Evolutionary conservation across 2,888 invertebrate species (phyloP).

Genomic region (Anticlea derivata): DNA sequence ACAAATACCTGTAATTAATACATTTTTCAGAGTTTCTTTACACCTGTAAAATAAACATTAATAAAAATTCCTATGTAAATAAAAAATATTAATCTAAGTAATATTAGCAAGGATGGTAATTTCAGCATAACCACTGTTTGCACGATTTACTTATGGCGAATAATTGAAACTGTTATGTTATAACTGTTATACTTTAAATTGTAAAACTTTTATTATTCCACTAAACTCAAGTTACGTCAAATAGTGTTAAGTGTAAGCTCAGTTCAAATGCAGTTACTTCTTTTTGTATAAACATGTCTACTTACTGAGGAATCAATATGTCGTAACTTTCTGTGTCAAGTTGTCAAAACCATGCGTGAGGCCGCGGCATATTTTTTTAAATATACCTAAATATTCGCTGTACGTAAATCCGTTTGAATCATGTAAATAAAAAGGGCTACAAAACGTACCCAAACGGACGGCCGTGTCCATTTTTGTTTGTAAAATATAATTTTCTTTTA

Average conservation of each 20-base stretch:
- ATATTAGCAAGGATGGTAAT: slow-evolving; percentile 40
- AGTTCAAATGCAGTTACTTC: too few relatives aligned
- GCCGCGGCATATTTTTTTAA: too few relatives aligned
- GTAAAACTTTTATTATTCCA: too few relatives aligned
- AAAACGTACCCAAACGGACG: slow-evolving; percentile 31
- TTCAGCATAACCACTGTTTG: slow-evolving; percentile 34
- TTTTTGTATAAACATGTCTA: too few relatives aligned
- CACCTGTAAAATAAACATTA: slow-evolving; percentile 30
- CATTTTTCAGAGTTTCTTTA: not conserved
- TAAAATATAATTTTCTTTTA: slow-evolving; percentile 60
- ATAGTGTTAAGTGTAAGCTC: too few relatives aligned
- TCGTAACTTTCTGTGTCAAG: too few relatives aligned
- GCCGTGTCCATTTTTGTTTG: slow-evolving; percentile 35
- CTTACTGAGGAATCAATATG: too few relatives aligned
- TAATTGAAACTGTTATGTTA: too few relatives aligned
- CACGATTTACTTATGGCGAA: slow-evolving; percentile 22
- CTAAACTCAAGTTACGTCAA: too few relatives aligned
- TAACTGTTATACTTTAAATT: too few relatives aligned
- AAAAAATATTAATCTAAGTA: slow-evolving; percentile 47
- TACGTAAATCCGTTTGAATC: slow-evolving; percentile 30
- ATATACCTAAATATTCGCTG: slow-evolving; percentile 35
- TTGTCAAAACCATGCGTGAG: too few relatives aligned
- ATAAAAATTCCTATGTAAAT: slow-evolving; percentile 77
- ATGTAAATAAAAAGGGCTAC: slow-evolving; percentile 37
- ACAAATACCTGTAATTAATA: too few relatives aligned